Base-by-base conservation (phyloP, 2,113 vertebrate genomes). In the Pteruthius melanotis region DNA sequence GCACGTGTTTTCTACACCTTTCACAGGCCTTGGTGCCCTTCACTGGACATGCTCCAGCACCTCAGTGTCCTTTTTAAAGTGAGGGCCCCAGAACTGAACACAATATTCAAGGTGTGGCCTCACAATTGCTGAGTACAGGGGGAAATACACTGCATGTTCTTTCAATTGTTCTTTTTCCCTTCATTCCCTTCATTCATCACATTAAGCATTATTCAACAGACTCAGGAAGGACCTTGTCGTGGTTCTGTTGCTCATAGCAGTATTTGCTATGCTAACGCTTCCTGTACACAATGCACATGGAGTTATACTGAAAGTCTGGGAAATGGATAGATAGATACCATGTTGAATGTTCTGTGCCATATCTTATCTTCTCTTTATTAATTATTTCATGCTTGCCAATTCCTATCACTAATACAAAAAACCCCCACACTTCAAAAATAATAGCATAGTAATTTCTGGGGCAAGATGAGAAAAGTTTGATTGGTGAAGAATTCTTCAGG, bases 231-330 rank as follows among this genome's bases (percentile, higher is more conserved):
- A 92, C 77, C 94, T 94, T 91, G 80, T 76, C 23, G n/a, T 92
- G 86, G 66, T 96, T 95, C 94, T 97, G 66, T 94, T 96, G 87
- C 90, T 94, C 82, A 63, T 80, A 93, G 93, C 82, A 59, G 72
- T 64, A 50, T 79, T 93, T 95, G 77, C 70, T 94, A 23, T 91
- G 88, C 70, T 95, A 79, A 90, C 9, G 28, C 87, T 94, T 95
- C 95, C 88, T 94, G 79, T 84, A 64, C 33, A 8, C 23, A 19
- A 11, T 95, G 50, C 90, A 60, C 4, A 1, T 47, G 57, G 37
- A 84, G 33, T 86, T 88, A 15, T 0, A 9, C 26, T 85, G 54
- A 24, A 63, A 42, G 50, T 61, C 56, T 91, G 63, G 40, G 83
- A 89, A 61, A 52, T 37, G 11, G 24, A 22, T 44, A 44, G 18